These are phyloP conservation scores for Pegoplata infirma DNA, from an alignment of 2,888 invertebrate genomes.

Conservation along the genomic window DNA sequence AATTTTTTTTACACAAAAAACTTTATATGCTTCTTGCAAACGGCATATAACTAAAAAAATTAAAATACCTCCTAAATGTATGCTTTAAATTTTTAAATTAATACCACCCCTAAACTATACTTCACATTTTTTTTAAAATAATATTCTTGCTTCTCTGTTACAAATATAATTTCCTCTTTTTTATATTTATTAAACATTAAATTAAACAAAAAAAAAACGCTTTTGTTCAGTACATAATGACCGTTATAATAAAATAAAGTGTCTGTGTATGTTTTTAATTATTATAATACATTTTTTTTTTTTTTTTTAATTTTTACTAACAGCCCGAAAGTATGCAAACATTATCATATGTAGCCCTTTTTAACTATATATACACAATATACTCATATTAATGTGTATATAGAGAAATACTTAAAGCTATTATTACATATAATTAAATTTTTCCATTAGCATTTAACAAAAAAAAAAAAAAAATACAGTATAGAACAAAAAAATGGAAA, in stretches of 20 bases:
- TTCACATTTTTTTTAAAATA: too few relatives aligned
- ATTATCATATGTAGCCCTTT: slow-evolving; percentile 18
- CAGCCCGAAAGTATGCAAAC: slow-evolving; percentile 54
- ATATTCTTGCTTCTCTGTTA: too few relatives aligned
- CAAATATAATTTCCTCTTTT: too few relatives aligned
- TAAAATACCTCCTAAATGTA: too few relatives aligned
- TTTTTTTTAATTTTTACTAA: slow-evolving; percentile 1
- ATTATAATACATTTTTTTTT: slow-evolving; percentile 45
- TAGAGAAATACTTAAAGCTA: slow-evolving; percentile 46
- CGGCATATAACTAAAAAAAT: too few relatives aligned
- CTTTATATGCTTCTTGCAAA: too few relatives aligned
- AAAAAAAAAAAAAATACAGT: slow-evolving; percentile 8
- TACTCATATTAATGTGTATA: background rate
- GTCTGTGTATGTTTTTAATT: slow-evolving; percentile 58
- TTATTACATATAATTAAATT: slow-evolving; percentile 61
- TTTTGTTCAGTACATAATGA: slow-evolving; percentile 20
- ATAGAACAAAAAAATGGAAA: slow-evolving; percentile 6
- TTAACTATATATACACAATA: slow-evolving; percentile 7
- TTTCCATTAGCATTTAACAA: slow-evolving; percentile 59
- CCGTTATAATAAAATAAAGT: slow-evolving; percentile 44
- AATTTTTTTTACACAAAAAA: too few relatives aligned
- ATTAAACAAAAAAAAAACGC: slow-evolving; percentile 16
- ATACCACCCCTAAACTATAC: too few relatives aligned
- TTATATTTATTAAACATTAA: background rate
- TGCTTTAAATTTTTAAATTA: too few relatives aligned